Evolutionary conservation across 2,797 vertebrate species (phyloP).

Genomic region (Gymnodraco acuticeps): DNA sequence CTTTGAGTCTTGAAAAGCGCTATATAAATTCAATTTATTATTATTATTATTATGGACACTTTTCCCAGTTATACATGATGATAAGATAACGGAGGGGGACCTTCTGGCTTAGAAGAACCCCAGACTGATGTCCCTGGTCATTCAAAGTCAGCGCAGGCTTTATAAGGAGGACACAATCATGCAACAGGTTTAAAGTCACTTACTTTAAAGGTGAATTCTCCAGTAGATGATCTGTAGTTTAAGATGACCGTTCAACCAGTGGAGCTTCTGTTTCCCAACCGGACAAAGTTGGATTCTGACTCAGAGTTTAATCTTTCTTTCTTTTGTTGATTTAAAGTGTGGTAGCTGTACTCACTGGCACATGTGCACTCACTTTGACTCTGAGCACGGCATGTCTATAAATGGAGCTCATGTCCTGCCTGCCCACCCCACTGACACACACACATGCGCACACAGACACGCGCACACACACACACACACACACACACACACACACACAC

Average conservation of each 20-base stretch:
- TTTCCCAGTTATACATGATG: background rate
- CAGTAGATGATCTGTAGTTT: background rate
- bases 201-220: conserved; percentile 31
- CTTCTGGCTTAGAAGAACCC: background rate
- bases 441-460: conserved; percentile 8
- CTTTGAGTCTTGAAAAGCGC: no score
- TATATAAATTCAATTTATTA: no score
- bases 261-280: background rate
- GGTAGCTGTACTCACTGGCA: conserved; percentile 25
- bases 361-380: conserved; percentile 45
- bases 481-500: background rate
- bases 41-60: background rate
- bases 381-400: conserved; percentile 58
- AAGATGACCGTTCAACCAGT: background rate
- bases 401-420: conserved; percentile 52
- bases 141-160: background rate
- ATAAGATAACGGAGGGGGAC: background rate
- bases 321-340: background rate
- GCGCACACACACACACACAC: background rate
- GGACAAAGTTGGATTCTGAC: background rate
- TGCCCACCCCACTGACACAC: conserved; percentile 16
- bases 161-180: background rate
- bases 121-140: background rate
- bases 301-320: conserved; percentile 1
- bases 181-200: conserved; percentile 30